Evolutionary conservation across 2,888 invertebrate genomes (phyloP).

Genomic region (Gasteruption jaculator): DNA sequence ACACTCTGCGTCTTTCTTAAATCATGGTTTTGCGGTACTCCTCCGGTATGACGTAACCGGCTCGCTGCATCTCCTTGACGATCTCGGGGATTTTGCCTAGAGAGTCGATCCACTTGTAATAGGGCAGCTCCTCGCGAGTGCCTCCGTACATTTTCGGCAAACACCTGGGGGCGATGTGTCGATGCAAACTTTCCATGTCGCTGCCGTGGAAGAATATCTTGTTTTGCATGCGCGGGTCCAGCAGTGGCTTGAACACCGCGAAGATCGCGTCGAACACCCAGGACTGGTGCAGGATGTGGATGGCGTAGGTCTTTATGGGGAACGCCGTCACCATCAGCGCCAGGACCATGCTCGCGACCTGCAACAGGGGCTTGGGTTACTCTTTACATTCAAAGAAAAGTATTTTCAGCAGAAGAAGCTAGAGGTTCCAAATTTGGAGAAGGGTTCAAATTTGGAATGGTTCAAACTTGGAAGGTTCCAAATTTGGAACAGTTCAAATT

Average conservation of each 20-base stretch:
- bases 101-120: slow-evolving; percentile 69
- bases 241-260: slow-evolving; percentile 72
- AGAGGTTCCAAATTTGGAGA: too few relatives aligned
- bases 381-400: too few relatives aligned
- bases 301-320: slow-evolving; percentile 68
- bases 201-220: slow-evolving; percentile 68
- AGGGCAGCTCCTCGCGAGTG: slow-evolving; percentile 65
- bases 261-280: slow-evolving; percentile 78
- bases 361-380: too few relatives aligned
- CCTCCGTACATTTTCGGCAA: slow-evolving; percentile 71
- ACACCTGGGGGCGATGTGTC: slow-evolving; percentile 66
- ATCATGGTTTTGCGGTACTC: slow-evolving; percentile 27
- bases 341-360: slow-evolving; percentile 47
- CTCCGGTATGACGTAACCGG: slow-evolving; percentile 60
- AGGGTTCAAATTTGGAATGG: too few relatives aligned
- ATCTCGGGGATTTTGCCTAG: slow-evolving; percentile 58
- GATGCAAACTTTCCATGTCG: slow-evolving; percentile 68
- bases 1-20: too few relatives aligned
- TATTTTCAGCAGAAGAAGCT: too few relatives aligned
- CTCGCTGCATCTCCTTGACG: slow-evolving; percentile 60
- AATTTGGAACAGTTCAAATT: too few relatives aligned
- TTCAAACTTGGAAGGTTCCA: too few relatives aligned
- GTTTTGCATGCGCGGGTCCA: slow-evolving; percentile 65
- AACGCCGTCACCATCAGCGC: slow-evolving; percentile 58
- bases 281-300: slow-evolving; percentile 76